Conservation (phyloP, 1,140 invertebrate genomes). For the Apocrypta bakeri region DNA sequence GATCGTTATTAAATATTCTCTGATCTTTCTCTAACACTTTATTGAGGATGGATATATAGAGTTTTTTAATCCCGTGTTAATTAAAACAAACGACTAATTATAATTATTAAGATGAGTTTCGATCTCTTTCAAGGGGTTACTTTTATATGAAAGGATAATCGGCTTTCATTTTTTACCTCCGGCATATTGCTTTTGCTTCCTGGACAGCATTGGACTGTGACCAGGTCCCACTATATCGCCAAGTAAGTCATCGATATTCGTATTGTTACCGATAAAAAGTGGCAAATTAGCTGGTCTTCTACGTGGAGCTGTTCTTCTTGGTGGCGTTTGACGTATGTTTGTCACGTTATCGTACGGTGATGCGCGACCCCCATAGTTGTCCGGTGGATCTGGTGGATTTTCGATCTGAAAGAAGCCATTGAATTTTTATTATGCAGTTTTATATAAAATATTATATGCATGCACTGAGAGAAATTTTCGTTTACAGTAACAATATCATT, state of each 20-base stretch:
- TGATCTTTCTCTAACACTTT: too few relatives aligned
- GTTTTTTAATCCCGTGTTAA: too few relatives aligned
- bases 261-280: conserved; percentile 85
- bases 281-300: conserved; percentile 69
- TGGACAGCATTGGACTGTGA: background rate
- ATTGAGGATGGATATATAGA: too few relatives aligned
- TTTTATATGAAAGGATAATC: background rate
- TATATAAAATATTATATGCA: background rate
- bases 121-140: too few relatives aligned
- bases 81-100: too few relatives aligned
- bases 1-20: too few relatives aligned
- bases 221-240: conserved; percentile 76
- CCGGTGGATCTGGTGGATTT: conserved; percentile 68
- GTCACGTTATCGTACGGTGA: conserved; percentile 83
- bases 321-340: conserved; percentile 42
- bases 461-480: too few relatives aligned
- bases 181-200: background rate
- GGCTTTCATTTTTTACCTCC: background rate
- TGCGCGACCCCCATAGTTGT: conserved; percentile 69
- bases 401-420: conserved; percentile 61
- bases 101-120: too few relatives aligned
- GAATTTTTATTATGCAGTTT: background rate
- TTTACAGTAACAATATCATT: too few relatives aligned
- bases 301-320: conserved; percentile 60
- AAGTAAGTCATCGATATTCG: conserved; percentile 89